These are phyloP conservation scores for Zoanthus solanderi DNA, from an alignment of 92 coral and sea anemone genomes.

Conservation along the genomic window DNA sequence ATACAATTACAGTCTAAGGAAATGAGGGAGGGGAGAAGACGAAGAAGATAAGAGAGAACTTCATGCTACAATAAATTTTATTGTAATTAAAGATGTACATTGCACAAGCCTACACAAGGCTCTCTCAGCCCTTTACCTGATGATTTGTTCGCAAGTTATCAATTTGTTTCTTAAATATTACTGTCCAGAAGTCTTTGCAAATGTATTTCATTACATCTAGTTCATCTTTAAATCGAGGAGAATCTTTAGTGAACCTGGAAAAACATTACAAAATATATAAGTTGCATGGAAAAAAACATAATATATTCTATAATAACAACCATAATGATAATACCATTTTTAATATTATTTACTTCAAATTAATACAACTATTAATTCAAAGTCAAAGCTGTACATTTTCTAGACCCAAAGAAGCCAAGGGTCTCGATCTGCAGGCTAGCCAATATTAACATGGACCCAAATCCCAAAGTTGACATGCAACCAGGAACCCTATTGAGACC, in stretches of 20 bases:
- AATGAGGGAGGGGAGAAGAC: no score
- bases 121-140: conserved; percentile 69
- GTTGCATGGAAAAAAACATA: neutral
- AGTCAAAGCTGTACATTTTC: no score
- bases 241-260: conserved; percentile 93
- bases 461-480: no score
- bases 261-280: neutral
- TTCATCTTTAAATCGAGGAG: conserved; percentile 97
- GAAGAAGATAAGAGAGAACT: no score
- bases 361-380: no score
- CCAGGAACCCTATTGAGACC: no score
- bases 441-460: neutral
- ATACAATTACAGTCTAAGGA: no score
- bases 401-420: no score
- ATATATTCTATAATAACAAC: neutral
- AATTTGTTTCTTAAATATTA: conserved; percentile 92
- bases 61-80: no score
- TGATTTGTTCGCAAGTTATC: conserved; percentile 96
- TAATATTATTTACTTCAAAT: neutral
- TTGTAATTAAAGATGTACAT: no score
- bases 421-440: neutral
- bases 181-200: conserved; percentile 99
- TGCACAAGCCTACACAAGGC: no score
- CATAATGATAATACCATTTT: neutral
- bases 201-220: conserved; percentile 97